phyloP scores from a whole-genome alignment of 2,797 vertebrate genomes.

The Geotrypetes seraphini region DNA sequence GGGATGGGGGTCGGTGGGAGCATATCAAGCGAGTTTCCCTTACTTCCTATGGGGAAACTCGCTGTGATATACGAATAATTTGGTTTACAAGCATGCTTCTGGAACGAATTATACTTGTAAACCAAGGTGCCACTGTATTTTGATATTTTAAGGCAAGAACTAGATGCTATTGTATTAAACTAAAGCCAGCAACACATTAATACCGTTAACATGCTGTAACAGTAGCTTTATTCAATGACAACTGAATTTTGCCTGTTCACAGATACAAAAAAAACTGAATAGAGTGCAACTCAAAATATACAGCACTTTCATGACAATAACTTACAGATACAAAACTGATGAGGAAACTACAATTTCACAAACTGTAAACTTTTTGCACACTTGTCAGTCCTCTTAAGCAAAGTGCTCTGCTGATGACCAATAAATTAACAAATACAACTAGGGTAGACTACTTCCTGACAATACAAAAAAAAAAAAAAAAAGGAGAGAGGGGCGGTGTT shows the following conservation, averaged over 20 bases:
- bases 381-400: slow-evolving; percentile 71
- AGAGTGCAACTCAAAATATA: slow-evolving; percentile 59
- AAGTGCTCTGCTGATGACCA: slow-evolving; percentile 83
- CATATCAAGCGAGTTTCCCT: too few relatives aligned
- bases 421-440: slow-evolving; percentile 88
- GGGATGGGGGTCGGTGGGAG: too few relatives aligned
- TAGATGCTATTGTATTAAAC: too few relatives aligned
- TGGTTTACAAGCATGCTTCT: too few relatives aligned
- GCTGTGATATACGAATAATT: too few relatives aligned
- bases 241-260: slow-evolving; percentile 58
- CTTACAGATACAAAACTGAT: slow-evolving; percentile 64
- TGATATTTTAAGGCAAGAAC: too few relatives aligned
- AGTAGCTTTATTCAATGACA: slow-evolving; percentile 55
- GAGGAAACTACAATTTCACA: slow-evolving; percentile 64
- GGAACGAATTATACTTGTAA: too few relatives aligned
- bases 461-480: slow-evolving; percentile 63
- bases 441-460: slow-evolving; percentile 61
- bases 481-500: too few relatives aligned
- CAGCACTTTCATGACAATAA: slow-evolving; percentile 63
- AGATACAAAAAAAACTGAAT: slow-evolving; percentile 57
- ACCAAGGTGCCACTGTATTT: too few relatives aligned
- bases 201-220: slow-evolving; percentile 51
- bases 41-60: too few relatives aligned
- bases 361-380: slow-evolving; percentile 73
- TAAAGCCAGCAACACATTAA: too few relatives aligned